Evolutionary conservation across 2,113 vertebrate genomes (phyloP).

Genomic region (Chunga burmeisteri): DNA sequence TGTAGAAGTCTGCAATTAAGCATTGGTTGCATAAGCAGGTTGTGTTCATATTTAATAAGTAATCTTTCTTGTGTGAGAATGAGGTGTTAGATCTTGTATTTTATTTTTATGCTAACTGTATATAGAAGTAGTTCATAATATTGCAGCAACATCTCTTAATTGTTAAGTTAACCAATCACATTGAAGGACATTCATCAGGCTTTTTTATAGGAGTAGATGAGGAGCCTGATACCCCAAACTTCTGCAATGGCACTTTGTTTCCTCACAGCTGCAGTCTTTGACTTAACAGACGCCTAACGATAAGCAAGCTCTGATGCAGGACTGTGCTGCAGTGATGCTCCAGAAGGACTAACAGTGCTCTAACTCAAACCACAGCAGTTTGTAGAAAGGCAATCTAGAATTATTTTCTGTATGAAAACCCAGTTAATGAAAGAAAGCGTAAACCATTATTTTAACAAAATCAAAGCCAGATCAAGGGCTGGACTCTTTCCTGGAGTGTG

Average conservation of each 20-base stretch:
- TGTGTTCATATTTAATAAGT: not conserved
- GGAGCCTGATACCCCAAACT: not conserved
- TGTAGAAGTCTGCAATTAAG: not conserved
- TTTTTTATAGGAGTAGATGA: not conserved
- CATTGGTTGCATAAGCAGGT: accelerated
- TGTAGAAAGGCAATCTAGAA: not conserved
- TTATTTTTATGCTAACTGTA: not conserved
- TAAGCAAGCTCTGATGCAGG: not conserved
- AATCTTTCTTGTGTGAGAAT: not conserved
- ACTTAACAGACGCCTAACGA: not conserved
- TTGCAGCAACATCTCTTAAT: not conserved
- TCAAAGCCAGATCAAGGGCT: not conserved
- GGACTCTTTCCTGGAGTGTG: not conserved
- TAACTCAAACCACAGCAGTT: not conserved
- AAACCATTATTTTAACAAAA: not conserved
- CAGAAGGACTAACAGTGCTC: not conserved
- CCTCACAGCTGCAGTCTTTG: not conserved
- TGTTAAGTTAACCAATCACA: not conserved
- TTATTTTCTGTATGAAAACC: not conserved
- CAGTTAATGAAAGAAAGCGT: not conserved
- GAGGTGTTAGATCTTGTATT: not conserved
- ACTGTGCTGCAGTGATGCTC: not conserved
- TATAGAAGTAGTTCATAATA: not conserved
- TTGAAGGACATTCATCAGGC: not conserved
- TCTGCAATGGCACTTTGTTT: not conserved